These are phyloP conservation scores for Isichthys henryi DNA, from an alignment of 2,113 vertebrate genomes.

Conservation along the genomic window DNA sequence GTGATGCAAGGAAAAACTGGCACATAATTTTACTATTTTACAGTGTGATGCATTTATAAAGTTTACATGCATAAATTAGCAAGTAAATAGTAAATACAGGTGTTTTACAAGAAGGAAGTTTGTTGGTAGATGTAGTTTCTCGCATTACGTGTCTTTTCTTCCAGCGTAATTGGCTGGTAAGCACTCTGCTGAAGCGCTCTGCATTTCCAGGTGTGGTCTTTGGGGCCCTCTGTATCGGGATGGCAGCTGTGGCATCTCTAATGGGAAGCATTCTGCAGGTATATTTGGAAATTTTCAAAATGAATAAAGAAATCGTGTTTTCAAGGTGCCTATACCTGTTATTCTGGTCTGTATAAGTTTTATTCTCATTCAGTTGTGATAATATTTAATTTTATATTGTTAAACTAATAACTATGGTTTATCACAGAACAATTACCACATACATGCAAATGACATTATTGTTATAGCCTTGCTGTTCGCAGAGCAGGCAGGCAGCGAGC, in stretches of 20 bases:
- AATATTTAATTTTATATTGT: background rate
- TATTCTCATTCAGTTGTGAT: background rate
- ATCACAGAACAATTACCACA: background rate
- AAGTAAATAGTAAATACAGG: background rate
- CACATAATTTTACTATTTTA: background rate
- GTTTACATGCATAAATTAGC: background rate
- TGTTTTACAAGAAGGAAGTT: background rate
- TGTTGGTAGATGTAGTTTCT: background rate
- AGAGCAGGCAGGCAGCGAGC: no score
- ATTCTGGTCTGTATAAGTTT: background rate
- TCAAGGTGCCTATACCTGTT: background rate
- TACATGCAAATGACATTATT: background rate
- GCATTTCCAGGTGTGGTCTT: conserved; percentile 72
- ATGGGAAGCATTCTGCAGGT: conserved; percentile 87
- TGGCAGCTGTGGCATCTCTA: conserved; percentile 82
- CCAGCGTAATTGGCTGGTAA: background rate
- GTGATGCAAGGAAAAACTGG: background rate
- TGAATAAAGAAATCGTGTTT: background rate
- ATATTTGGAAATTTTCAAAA: conserved; percentile 21
- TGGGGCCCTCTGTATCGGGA: conserved; percentile 80
- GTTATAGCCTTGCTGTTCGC: no score
- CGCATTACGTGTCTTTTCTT: background rate
- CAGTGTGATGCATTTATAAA: background rate
- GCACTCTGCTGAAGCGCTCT: background rate
- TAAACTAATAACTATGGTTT: background rate